Conservation (phyloP, 2,113 vertebrate genomes). For the Bujurquina vittata region DNA sequence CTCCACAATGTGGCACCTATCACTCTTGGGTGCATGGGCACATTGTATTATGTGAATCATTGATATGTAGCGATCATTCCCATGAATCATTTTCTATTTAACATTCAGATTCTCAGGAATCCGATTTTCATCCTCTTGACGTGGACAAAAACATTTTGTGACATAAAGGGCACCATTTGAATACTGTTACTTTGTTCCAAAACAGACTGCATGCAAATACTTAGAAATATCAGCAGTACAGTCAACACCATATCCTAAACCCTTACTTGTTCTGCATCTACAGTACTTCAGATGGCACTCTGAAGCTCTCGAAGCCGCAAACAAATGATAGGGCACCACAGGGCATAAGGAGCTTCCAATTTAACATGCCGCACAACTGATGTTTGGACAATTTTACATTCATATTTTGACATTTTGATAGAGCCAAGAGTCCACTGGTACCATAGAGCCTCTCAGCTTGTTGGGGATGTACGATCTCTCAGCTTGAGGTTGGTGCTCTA, state of each 20-base stretch:
- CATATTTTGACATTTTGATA: conserved; percentile 59
- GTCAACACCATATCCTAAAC: neutral
- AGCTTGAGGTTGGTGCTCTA: conserved; percentile 58
- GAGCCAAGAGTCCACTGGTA: conserved; percentile 25
- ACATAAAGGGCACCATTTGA: conserved; percentile 53
- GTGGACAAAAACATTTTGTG: conserved; percentile 64
- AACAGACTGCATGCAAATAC: conserved; percentile 17
- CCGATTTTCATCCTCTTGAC: conserved; percentile 74
- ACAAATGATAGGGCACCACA: conserved; percentile 41
- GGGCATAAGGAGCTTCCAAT: conserved; percentile 46
- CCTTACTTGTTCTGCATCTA: neutral
- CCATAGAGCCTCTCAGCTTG: conserved; percentile 27
- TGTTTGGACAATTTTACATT: conserved; percentile 58
- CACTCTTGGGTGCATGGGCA: conserved; percentile 75
- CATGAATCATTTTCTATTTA: conserved; percentile 78
- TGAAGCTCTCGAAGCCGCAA: conserved; percentile 19
- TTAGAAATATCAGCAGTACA: neutral
- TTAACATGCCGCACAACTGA: conserved; percentile 48
- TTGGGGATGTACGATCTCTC: conserved; percentile 63
- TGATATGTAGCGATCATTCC: conserved; percentile 76
- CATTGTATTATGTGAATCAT: conserved; percentile 71
- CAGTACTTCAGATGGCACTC: neutral
- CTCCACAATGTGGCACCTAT: conserved; percentile 79
- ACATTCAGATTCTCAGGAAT: conserved; percentile 71
- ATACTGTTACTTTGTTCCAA: conserved; percentile 39